A percentile compares a stretch with the other conserved stretches of the same genome.
phyloP scores from a whole-genome alignment of 2,113 vertebrate genomes.

The Plectropomus leopardus region DNA sequence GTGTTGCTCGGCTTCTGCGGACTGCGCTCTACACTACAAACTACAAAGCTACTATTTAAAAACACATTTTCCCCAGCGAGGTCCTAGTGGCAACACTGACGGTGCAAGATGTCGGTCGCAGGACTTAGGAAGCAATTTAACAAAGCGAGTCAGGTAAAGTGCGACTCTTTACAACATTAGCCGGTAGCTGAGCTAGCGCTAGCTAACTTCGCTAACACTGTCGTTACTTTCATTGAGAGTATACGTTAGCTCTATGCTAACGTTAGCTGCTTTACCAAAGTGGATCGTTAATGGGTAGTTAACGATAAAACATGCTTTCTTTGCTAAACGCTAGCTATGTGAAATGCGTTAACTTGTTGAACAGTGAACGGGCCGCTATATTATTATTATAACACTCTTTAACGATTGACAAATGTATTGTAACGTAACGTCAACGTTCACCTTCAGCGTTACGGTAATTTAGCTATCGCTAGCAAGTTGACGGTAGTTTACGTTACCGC shows the following conservation, averaged over 20 bases:
- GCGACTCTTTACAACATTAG: slow-evolving; percentile 32
- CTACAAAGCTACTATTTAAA: background rate
- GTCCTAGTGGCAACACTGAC: slow-evolving; percentile 20
- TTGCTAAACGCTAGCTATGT: background rate
- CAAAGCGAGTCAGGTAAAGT: slow-evolving; percentile 95
- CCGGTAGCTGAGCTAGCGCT: slow-evolving; percentile 47
- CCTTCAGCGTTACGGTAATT: background rate
- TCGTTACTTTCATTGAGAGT: background rate
- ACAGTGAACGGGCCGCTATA: background rate
- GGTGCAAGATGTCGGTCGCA: slow-evolving; percentile 92
- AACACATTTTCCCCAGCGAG: background rate
- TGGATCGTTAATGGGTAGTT: background rate
- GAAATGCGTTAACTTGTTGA: background rate
- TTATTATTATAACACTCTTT: background rate
- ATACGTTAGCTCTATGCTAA: slow-evolving; percentile 26
- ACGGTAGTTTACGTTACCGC: background rate
- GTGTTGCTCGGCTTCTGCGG: slow-evolving; percentile 17
- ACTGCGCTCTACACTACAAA: background rate
- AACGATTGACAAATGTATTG: background rate
- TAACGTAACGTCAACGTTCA: slow-evolving; percentile 9
- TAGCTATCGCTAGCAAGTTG: slow-evolving; percentile 12
- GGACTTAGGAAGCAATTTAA: slow-evolving; percentile 97
- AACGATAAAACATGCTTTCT: background rate
- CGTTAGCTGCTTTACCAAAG: slow-evolving; percentile 5
- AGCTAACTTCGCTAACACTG: slow-evolving; percentile 23